These are phyloP conservation scores for Leptodirus hochenwartii DNA, from an alignment of 2,888 invertebrate species.

Conservation along the genomic window DNA sequence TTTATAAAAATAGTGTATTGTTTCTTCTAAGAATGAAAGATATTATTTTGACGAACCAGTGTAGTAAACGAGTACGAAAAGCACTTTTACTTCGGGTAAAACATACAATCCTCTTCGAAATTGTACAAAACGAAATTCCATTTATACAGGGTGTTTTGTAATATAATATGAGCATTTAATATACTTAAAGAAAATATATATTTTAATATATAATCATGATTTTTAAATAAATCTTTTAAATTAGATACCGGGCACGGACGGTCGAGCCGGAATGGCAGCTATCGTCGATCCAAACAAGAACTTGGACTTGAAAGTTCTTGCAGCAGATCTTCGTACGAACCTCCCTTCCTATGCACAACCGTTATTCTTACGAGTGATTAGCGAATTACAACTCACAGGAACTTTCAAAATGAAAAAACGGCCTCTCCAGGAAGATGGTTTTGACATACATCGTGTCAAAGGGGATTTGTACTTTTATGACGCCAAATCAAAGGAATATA, in stretches of 20 bases:
- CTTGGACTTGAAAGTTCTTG: constrained; percentile 39
- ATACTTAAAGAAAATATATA: too few relatives aligned
- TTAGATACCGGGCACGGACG: constrained; percentile 62
- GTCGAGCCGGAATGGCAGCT: constrained; percentile 87
- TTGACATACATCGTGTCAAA: constrained; percentile 48
- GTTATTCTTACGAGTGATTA: constrained; percentile 64
- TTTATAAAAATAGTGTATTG: too few relatives aligned
- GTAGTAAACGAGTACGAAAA: too few relatives aligned
- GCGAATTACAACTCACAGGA: constrained; percentile 62
- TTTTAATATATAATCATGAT: too few relatives aligned
- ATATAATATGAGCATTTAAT: too few relatives aligned
- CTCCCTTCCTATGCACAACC: constrained; percentile 80
- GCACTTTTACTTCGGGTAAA: too few relatives aligned
- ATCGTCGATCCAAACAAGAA: constrained; percentile 50
- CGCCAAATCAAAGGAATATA: constrained; percentile 18
- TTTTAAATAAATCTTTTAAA: too few relatives aligned
- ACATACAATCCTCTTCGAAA: too few relatives aligned
- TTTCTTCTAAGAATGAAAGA: too few relatives aligned
- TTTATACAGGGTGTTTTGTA: too few relatives aligned
- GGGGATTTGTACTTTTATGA: constrained; percentile 55
- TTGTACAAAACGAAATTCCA: too few relatives aligned
- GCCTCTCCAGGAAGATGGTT: constrained; percentile 71
- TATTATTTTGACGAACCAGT: too few relatives aligned
- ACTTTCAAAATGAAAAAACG: constrained; percentile 90
- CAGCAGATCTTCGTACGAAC: constrained; percentile 44